Conservation (phyloP, 1,140 invertebrate species). For the Scaptodrosophila lebanonensis region DNA sequence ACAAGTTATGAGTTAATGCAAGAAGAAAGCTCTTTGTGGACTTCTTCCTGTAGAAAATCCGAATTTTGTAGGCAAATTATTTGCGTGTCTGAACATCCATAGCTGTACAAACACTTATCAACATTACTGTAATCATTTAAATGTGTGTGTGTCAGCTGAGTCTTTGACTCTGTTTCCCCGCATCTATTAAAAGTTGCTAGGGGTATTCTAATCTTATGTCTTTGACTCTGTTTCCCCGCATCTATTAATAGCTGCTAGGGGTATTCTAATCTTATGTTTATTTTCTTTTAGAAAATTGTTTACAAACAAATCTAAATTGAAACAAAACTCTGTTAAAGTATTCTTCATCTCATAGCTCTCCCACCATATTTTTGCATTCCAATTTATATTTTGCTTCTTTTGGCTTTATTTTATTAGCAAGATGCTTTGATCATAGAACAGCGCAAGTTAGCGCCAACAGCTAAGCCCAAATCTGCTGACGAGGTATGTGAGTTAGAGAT, state of each 20-base stretch:
- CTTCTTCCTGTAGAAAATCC: too few species aligned
- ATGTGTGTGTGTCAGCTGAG: slow-evolving; percentile 26
- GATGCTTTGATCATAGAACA: slow-evolving; percentile 28
- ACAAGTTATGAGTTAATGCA: too few species aligned
- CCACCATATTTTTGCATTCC: background rate
- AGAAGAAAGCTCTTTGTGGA: too few species aligned
- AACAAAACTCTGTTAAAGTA: too few species aligned
- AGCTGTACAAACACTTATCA: too few species aligned
- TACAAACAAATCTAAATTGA: slow-evolving; percentile 37
- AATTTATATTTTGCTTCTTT: slow-evolving; percentile 25
- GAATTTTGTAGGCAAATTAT: too few species aligned
- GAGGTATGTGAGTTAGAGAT: slow-evolving; percentile 34
- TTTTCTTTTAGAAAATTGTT: slow-evolving; percentile 22
- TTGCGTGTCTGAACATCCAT: too few species aligned
- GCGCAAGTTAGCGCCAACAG: slow-evolving; percentile 8
- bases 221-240: too few species aligned
- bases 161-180: slow-evolving; percentile 23
- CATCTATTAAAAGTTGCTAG: slow-evolving; percentile 13
- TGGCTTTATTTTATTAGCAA: slow-evolving; percentile 36
- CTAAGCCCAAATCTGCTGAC: slow-evolving; percentile 4
- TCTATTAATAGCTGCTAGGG: too few species aligned
- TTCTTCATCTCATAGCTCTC: too few species aligned
- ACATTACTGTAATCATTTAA: slow-evolving; percentile 27
- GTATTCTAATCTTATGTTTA: slow-evolving; percentile 11
- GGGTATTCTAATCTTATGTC: too few species aligned